Conservation (phyloP, 2,113 vertebrate species). For the Nerophis ophidion region DNA sequence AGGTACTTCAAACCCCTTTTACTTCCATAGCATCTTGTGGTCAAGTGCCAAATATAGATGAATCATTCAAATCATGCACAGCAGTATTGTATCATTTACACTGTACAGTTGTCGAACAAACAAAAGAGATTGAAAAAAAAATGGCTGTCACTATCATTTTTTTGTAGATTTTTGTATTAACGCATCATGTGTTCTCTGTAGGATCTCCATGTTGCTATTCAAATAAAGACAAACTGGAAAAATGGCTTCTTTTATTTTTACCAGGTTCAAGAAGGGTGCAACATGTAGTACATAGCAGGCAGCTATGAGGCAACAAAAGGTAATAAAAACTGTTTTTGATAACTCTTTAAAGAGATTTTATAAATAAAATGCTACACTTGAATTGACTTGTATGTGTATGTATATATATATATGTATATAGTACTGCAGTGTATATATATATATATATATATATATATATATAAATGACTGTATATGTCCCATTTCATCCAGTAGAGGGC, state of each 20-base stretch:
- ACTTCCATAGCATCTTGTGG: conserved; percentile 64
- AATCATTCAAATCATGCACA: conserved; percentile 32
- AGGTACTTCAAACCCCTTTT: conserved; percentile 37
- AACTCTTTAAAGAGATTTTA: no score
- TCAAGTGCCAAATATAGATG: conserved; percentile 76
- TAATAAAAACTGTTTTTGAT: no score
- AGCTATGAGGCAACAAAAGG: no score
- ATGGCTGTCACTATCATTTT: conserved; percentile 53
- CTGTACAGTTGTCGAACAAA: conserved; percentile 69
- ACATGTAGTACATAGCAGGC: no score
- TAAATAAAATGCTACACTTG: no score
- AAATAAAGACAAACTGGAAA: conserved; percentile 61
- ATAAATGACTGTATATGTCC: no score
- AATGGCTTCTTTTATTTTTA: neutral
- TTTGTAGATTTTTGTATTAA: conserved; percentile 77
- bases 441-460: no score
- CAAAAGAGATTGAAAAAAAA: conserved; percentile 8
- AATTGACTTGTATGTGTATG: no score
- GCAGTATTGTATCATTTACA: conserved; percentile 72
- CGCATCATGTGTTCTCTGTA: conserved; percentile 65
- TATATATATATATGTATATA: no score
- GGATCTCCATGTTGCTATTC: conserved; percentile 65
- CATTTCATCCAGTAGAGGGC: no score
- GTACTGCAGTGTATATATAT: no score
- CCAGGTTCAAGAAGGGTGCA: neutral